Conservation (phyloP, 1,140 invertebrate species). For the Hydropsyche tenuis region DNA sequence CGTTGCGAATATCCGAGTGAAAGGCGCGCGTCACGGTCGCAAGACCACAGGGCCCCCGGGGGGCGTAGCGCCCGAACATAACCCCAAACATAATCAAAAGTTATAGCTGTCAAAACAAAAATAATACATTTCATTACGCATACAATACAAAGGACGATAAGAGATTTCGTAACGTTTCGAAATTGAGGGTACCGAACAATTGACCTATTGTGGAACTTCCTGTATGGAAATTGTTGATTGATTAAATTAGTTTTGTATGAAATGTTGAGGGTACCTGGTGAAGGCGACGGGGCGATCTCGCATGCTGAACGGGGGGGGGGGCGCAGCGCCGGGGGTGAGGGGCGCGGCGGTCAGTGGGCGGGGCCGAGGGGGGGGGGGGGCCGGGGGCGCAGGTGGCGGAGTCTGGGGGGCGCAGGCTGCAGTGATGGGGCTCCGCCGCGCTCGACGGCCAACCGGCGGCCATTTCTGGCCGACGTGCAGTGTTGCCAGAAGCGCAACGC, state of each 20-base stretch:
- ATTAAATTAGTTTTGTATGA: not conserved
- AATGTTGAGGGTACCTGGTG: not conserved
- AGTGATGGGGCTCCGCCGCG: not conserved
- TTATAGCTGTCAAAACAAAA: too few relatives aligned
- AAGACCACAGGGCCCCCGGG: not conserved
- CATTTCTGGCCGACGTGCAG: not conserved
- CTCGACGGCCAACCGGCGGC: constrained; percentile 25
- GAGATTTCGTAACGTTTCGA: too few relatives aligned
- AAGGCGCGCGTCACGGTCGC: constrained; percentile 30
- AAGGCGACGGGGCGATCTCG: not conserved
- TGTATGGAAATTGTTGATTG: too few relatives aligned
- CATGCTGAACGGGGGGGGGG: not conserved
- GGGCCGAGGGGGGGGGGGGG: not conserved
- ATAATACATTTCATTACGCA: too few relatives aligned
- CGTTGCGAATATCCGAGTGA: constrained; percentile 24
- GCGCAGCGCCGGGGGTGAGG: not conserved
- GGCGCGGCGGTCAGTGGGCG: not conserved
- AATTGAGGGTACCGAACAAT: not conserved
- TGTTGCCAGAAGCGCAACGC: not conserved
- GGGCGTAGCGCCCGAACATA: not conserved
- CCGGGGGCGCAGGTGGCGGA: not conserved
- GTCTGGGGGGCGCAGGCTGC: not conserved
- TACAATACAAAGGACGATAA: too few relatives aligned
- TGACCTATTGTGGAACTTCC: not conserved
- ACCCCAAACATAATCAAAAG: not conserved